phyloP scores from a whole-genome alignment of 35 echinoderm and acorn worm genomes.

The Antedon bifida region DNA sequence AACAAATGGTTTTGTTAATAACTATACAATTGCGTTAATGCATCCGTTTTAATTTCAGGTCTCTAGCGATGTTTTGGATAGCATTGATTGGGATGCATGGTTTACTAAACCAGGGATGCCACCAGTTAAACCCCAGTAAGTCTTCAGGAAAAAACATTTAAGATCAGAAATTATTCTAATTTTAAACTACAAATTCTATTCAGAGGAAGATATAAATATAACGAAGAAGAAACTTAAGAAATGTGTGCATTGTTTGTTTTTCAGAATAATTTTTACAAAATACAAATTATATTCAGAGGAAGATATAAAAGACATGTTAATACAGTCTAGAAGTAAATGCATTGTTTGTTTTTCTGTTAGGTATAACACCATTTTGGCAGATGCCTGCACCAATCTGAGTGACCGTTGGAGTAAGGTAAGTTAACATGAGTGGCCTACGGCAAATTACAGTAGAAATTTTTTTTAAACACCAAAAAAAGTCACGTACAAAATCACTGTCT shows the following conservation, averaged over 20 bases:
- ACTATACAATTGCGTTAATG: no score
- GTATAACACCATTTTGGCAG: slow-evolving; percentile 75
- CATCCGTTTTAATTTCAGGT: slow-evolving; percentile 25
- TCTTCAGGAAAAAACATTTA: background rate
- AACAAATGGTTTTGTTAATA: no score
- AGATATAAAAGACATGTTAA: no score
- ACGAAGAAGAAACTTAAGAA: no score
- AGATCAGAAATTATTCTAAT: no score
- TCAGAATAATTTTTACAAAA: no score
- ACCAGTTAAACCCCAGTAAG: slow-evolving; percentile 75
- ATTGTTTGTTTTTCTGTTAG: slow-evolving; percentile 2
- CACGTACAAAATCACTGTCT: background rate
- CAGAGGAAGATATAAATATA: background rate
- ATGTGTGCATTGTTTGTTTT: no score
- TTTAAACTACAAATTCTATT: background rate
- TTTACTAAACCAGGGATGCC: slow-evolving; percentile 58
- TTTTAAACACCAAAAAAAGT: no score
- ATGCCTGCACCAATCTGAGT: slow-evolving; percentile 42
- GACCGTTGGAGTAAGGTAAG: slow-evolving; percentile 52
- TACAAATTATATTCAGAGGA: no score
- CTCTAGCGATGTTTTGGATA: slow-evolving; percentile 33
- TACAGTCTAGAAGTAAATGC: no score
- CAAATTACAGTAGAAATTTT: no score
- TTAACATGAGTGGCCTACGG: background rate
- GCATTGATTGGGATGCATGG: slow-evolving; percentile 65